Conservation (phyloP, 2,113 vertebrate genomes). For the Poeciliopsis turrubarensis region DNA sequence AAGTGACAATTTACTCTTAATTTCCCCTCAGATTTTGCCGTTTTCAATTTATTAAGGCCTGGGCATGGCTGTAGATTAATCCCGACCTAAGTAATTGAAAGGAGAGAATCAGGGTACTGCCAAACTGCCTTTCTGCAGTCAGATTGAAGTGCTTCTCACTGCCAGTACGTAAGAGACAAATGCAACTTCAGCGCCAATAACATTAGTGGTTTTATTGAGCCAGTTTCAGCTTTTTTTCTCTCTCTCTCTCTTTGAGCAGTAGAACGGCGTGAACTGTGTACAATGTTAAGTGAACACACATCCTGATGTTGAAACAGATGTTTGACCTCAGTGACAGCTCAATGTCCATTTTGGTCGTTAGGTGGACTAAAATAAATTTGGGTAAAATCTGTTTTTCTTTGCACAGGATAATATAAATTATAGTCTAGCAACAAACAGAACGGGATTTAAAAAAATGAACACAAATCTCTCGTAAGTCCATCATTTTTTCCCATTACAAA, state of each 20-base stretch:
- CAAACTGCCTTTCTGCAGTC: conserved; percentile 19
- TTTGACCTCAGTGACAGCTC: conserved; percentile 10
- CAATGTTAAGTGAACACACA: neutral
- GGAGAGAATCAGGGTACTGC: conserved; percentile 28
- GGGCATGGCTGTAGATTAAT: conserved; percentile 54
- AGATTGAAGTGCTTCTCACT: conserved; percentile 52
- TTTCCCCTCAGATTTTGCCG: conserved; percentile 11
- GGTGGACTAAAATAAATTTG: conserved; percentile 15
- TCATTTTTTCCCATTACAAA: neutral
- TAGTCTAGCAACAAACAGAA: neutral
- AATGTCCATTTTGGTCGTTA: neutral
- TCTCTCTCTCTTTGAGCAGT: neutral
- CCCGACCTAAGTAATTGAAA: conserved; percentile 67
- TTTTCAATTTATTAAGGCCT: conserved; percentile 50
- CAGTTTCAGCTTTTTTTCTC: conserved; percentile 18
- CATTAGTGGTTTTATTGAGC: conserved; percentile 46
- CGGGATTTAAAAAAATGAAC: neutral
- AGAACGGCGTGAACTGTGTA: neutral
- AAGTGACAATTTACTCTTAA: conserved; percentile 9
- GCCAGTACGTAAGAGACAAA: conserved; percentile 27
- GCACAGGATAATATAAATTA: neutral
- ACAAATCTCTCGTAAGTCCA: neutral
- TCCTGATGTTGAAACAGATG: neutral
- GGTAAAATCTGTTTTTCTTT: neutral
- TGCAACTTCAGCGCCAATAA: conserved; percentile 44